Base-by-base conservation (phyloP, 2,797 vertebrate genomes). In the Gorsachius magnificus region DNA sequence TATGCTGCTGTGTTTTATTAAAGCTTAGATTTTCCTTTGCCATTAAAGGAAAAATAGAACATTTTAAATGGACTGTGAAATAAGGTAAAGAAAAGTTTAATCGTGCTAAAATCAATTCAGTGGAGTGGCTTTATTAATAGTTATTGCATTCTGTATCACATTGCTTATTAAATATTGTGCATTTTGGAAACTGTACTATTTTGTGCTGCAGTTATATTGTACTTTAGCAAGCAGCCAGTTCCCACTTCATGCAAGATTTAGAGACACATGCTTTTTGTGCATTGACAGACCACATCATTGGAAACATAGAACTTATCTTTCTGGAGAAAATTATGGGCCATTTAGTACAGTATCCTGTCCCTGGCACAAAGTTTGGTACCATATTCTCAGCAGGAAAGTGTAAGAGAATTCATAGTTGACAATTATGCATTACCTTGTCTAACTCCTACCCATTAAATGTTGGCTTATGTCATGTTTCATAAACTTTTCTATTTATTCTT, bases 61-160 rank as follows among this genome's bases (percentile, higher is more conserved):
- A 84, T 96, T 97, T 92, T 91, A 97, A 98, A 98, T 97, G 96
- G 95, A 94, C 89, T 98, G 97, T 98, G 97, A 98, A 98, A 98
- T 98, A 97, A 97, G 93, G 96, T 96, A 98, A 97, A 97, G 94
- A 96, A 97, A 98, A 96, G 93, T 97, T 97, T 97, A 97, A 98
- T 98, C 35, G 11, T 83, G 68, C 93, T 97, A 96, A 89, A 98
- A 97, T 96, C 96, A 97, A 97, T 96, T 96, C 63, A 71, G 66
- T 66, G 60, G 92, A 94, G 87, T 79, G 51, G 64, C 84, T 98
- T 96, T 96, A 97, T 97, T 97, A 97, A 97, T 95, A 96, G 93
- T 92, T 97, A 91, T 94, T 95, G 80, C 91, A 90, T 92, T 97
- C 78, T 79, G 91, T 90, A 96, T 94, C 95, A 93, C 56, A 79